phyloP scores from a whole-genome alignment of 2,113 vertebrate species.

The Glaucomys volans region DNA sequence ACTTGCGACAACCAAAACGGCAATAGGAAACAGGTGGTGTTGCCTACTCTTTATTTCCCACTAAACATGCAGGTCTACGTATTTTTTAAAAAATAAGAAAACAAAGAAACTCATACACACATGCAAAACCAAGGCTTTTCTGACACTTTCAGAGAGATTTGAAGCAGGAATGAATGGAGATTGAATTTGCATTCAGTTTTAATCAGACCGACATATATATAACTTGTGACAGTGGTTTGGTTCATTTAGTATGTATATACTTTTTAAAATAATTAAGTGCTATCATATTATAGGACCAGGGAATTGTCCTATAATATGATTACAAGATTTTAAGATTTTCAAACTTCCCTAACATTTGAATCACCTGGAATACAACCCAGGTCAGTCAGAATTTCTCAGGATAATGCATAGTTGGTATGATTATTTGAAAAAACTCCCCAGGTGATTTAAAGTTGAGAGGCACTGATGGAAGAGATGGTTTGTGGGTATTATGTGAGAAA shows the following conservation, averaged over 20 bases:
- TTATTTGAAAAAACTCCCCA: not conserved
- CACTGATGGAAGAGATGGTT: not conserved
- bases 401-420: not conserved
- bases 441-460: not conserved
- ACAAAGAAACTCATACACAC: not conserved
- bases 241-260: not conserved
- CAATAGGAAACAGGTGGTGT: not conserved
- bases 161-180: not conserved
- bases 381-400: not conserved
- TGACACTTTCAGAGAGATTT: not conserved
- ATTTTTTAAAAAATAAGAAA: not conserved
- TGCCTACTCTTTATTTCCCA: not conserved
- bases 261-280: not conserved
- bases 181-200: not conserved
- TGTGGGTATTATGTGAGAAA: not conserved
- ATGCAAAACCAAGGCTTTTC: not conserved
- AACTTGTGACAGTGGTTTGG: not conserved
- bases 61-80: not conserved
- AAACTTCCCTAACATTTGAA: not conserved
- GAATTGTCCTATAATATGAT: too few relatives aligned
- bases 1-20: not conserved
- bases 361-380: not conserved
- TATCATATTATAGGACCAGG: not conserved
- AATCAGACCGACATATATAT: not conserved
- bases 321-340: not conserved